phyloP scores from a whole-genome alignment of 2,888 invertebrate species.

The Drosophila prostipennis region DNA sequence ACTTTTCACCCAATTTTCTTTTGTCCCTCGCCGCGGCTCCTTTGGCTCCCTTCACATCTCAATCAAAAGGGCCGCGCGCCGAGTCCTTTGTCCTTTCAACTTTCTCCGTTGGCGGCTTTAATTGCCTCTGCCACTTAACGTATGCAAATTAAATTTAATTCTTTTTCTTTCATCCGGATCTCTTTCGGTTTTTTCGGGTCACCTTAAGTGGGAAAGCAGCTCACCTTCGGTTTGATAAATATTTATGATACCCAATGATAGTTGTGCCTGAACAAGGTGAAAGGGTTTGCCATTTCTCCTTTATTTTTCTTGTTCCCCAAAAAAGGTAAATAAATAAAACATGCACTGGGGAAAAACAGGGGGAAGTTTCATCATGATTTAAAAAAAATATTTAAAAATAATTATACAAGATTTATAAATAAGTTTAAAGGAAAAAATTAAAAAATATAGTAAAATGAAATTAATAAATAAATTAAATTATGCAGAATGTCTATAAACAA shows the following conservation, averaged over 20 bases:
- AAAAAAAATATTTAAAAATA: no score
- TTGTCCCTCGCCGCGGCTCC: slow-evolving; percentile 36
- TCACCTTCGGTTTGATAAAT: slow-evolving; percentile 47
- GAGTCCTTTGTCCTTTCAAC: slow-evolving; percentile 28
- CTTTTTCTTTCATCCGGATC: slow-evolving; percentile 15
- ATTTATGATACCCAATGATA: slow-evolving; percentile 55
- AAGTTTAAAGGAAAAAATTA: no score
- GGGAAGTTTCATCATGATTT: no score
- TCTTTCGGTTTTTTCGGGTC: slow-evolving; percentile 23
- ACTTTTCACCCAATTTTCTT: slow-evolving; percentile 55
- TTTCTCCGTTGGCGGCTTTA: slow-evolving; percentile 51
- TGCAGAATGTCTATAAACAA: no score
- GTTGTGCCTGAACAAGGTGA: slow-evolving; percentile 43
- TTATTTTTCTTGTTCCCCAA: slow-evolving; percentile 7
- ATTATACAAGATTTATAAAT: no score
- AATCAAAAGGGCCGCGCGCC: slow-evolving; percentile 59
- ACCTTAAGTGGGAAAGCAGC: slow-evolving; percentile 63
- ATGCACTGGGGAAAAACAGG: slow-evolving; percentile 14
- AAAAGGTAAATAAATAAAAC: slow-evolving; percentile 30
- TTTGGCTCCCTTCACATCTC: slow-evolving; percentile 55
- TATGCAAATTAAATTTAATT: slow-evolving; percentile 76
- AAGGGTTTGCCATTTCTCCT: slow-evolving; percentile 17
- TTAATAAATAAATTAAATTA: no score
- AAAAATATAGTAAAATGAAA: no score
- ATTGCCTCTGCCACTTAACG: slow-evolving; percentile 79